phyloP scores from a whole-genome alignment of 2,113 vertebrate species.

The cat (Felis catus) region DNA sequence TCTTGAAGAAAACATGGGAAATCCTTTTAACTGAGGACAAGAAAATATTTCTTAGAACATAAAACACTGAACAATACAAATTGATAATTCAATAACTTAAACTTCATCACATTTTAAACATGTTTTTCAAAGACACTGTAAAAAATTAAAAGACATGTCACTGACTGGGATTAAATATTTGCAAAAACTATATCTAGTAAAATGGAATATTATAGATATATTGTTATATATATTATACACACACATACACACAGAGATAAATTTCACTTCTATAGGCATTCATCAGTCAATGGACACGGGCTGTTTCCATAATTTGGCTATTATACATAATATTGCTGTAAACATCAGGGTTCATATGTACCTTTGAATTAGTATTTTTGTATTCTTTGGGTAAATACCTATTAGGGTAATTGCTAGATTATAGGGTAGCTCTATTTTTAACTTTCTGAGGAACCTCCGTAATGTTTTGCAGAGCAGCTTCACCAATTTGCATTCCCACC shows the following conservation, averaged over 20 bases:
- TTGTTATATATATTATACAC: neutral
- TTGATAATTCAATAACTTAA: neutral
- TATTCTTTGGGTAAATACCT: neutral
- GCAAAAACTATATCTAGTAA: neutral
- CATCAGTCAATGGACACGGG: neutral
- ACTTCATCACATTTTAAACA: neutral
- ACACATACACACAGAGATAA: neutral
- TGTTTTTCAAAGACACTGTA: neutral
- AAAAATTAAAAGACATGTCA: neutral
- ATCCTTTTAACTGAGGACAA: neutral
- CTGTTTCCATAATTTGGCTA: neutral
- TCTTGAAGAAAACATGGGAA: neutral
- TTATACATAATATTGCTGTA: neutral
- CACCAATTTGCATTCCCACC: neutral
- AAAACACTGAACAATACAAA: neutral
- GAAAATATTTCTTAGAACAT: neutral
- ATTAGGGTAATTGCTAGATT: neutral
- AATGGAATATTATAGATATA: no score
- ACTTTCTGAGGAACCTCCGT: neutral
- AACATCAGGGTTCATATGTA: neutral
- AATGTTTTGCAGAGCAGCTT: neutral
- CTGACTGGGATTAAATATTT: neutral
- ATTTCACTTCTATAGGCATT: neutral
- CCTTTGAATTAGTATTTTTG: neutral
- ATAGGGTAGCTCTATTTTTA: neutral